Evolutionary conservation across 1,140 invertebrate genomes (phyloP).

Genomic region (Brachystomella parvula): DNA sequence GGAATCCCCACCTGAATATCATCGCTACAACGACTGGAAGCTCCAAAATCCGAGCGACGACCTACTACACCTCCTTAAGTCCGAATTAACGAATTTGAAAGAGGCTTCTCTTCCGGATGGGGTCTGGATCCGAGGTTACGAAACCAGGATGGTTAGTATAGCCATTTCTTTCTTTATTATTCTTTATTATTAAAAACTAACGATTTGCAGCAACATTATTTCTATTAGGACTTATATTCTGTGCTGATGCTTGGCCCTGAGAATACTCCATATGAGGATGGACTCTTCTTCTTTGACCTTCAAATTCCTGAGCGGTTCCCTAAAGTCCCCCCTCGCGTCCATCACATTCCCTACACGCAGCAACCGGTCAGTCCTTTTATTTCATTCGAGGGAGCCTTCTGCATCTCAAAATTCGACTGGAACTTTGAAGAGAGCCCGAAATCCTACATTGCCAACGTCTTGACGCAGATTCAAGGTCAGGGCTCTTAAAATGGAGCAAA

Average conservation of each 20-base stretch:
- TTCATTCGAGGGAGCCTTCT: conserved; percentile 81
- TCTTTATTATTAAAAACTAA: no score
- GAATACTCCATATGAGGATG: conserved; percentile 88
- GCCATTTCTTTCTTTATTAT: not conserved
- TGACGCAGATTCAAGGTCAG: conserved; percentile 15
- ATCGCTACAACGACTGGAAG: no score
- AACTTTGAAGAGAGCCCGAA: conserved; percentile 3
- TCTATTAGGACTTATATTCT: conserved; percentile 66
- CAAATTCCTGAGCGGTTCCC: conserved; percentile 84
- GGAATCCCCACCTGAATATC: no score
- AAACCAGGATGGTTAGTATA: conserved; percentile 64
- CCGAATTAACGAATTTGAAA: no score
- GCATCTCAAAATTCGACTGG: conserved; percentile 62
- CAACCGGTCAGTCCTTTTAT: conserved; percentile 89
- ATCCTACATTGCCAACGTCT: conserved; percentile 12
- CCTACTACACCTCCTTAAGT: no score
- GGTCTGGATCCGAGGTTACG: conserved; percentile 75
- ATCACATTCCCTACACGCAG: conserved; percentile 83
- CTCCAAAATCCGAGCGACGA: no score
- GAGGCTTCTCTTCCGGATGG: conserved; percentile 62
- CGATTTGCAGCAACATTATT: no score
- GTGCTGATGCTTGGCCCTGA: conserved; percentile 83
- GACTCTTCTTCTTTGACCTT: conserved; percentile 88
- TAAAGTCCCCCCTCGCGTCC: conserved; percentile 70
- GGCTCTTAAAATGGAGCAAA: not conserved